A percentile compares a stretch with the other conserved stretches of the same genome.
These are phyloP conservation scores for Tenthredo mesomela DNA, from an alignment of 2,888 invertebrate genomes.

Conservation along the genomic window DNA sequence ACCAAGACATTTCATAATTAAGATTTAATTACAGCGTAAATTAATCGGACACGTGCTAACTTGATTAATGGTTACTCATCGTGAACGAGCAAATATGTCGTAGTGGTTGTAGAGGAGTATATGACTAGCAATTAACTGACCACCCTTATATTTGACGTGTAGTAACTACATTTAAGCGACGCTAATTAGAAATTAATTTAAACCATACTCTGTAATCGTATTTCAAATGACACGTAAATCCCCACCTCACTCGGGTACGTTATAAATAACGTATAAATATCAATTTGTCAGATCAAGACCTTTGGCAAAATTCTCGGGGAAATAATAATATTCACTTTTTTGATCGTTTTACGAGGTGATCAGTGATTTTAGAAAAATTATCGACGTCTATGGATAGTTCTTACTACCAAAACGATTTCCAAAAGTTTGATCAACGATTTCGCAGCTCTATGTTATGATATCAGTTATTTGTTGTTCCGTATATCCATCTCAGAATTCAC, in stretches of 20 bases:
- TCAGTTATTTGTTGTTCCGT: not conserved
- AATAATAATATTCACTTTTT: not conserved
- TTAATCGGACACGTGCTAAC: not conserved
- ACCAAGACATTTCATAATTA: not conserved
- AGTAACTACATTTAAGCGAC: constrained; percentile 34
- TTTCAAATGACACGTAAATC: not conserved
- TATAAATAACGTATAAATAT: not conserved
- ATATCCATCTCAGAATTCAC: not conserved
- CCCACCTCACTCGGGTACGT: not conserved
- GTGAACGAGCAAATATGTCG: not conserved
- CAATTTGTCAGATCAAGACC: not conserved
- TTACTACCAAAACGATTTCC: not conserved
- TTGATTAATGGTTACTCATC: not conserved
- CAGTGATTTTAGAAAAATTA: not conserved
- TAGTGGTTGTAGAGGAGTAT: not conserved
- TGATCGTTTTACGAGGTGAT: not conserved
- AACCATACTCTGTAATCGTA: not conserved
- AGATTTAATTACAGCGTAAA: not conserved
- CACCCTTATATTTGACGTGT: constrained; percentile 21
- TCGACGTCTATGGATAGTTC: too few species aligned
- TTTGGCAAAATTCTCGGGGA: not conserved
- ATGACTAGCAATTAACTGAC: not conserved
- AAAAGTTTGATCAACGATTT: too few species aligned
- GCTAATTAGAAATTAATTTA: constrained; percentile 50
- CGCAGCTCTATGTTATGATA: too few species aligned